Evolutionary conservation across 2,888 invertebrate genomes (phyloP), one percentile per base, ranked within the genome.

Genomic region (Malthinus flaveolus): DNA sequence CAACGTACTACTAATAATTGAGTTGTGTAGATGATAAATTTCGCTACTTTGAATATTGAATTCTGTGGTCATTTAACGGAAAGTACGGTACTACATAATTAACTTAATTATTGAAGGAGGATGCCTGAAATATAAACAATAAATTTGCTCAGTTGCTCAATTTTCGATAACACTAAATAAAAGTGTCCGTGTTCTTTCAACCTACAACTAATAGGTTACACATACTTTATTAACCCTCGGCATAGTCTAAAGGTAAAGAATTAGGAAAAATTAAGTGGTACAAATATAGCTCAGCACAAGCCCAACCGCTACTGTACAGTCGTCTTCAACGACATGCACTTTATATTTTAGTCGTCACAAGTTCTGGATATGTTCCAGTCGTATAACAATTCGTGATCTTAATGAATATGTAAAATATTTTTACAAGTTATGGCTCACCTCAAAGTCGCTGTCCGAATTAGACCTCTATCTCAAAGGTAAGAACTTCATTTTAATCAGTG

Each of bases 391-490:
- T 42, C 32, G 23, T 23, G 23, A 23, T 23, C 23, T 23, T 23
- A 23, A 23, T 23, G 23, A 23, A 23, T 23, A 23, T 23, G 2
- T 23, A 23, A 23, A 23, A 50, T 32, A 9, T 10, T 15, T 36
- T 32, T 23, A 47, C 46, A 51, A 57, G 61, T 63, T 55, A 87
- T 87, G 87, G 83, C 85, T 35, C 83, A 83, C 66, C 84, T 87
- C 50, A 87, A 86, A 73, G 83, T 87, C 69, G 86, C 85, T 11
- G 82, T 87, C 49, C 79, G 87, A 67, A 82, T 87, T 31, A 80
- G 87, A 64, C 87, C 87, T 9, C 81, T 87, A 71, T 85, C 86
- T 13, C 81, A 83, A 64, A 84, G 84, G 87, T 86, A 78, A 79
- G 81, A 57, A 49, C 42, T 56, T 56, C 7, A 23, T 7, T 33